Conservation (phyloP, 2,888 invertebrate genomes). For the Scaptomyza parva region DNA sequence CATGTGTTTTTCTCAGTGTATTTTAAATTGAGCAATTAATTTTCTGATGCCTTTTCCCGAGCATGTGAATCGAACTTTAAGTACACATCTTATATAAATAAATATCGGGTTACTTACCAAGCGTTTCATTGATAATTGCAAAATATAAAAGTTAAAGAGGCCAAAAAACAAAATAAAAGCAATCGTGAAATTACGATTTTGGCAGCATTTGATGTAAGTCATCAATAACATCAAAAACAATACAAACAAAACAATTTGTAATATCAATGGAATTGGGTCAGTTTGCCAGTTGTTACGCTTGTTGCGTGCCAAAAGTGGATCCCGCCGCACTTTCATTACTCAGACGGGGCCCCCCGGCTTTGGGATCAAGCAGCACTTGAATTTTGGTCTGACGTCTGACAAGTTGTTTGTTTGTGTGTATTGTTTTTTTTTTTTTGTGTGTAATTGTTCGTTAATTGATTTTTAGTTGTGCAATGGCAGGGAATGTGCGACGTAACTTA, state of each 20-base stretch:
- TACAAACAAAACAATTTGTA: constrained; percentile 74
- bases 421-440: constrained; percentile 47
- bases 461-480: constrained; percentile 33
- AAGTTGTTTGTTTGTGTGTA: constrained; percentile 48
- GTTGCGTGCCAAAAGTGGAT: constrained; percentile 67
- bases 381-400: constrained; percentile 64
- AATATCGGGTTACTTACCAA: constrained; percentile 45
- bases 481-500: constrained; percentile 14
- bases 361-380: constrained; percentile 28
- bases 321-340: constrained; percentile 63
- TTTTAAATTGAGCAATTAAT: no score
- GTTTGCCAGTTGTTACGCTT: constrained; percentile 68
- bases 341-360: constrained; percentile 46
- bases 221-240: no score
- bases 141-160: constrained; percentile 13
- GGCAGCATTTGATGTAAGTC: constrained; percentile 38
- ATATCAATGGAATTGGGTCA: constrained; percentile 77
- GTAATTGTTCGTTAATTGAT: constrained; percentile 20
- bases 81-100: neutral
- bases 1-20: no score
- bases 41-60: no score
- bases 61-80: neutral
- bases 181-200: constrained; percentile 24
- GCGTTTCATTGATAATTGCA: constrained; percentile 9
- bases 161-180: constrained; percentile 20